Conservation (phyloP, 2,888 invertebrate genomes). For the Piscicola geometra region DNA sequence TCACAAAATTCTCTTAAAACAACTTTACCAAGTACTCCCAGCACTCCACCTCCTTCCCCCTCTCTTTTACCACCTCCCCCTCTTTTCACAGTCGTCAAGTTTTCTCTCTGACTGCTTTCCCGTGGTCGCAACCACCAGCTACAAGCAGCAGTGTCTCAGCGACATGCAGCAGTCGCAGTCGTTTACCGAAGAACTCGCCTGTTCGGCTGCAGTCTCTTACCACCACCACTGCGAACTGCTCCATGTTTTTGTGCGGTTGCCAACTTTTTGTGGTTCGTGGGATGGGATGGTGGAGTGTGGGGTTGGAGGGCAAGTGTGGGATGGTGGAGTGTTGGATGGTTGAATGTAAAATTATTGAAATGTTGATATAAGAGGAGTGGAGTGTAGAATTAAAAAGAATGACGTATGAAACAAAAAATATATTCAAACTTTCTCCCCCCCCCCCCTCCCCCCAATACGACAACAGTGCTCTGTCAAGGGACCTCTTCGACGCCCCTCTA, state of each 20-base stretch:
- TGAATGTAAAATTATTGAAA: neutral
- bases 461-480: neutral
- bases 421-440: too few relatives aligned
- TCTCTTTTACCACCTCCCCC: too few relatives aligned
- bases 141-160: conserved; percentile 71
- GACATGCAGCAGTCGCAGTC: conserved; percentile 50
- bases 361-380: neutral
- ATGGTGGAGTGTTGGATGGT: neutral
- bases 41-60: too few relatives aligned
- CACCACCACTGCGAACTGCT: conserved; percentile 65
- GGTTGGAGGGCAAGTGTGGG: neutral
- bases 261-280: conserved; percentile 63
- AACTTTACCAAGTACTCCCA: too few relatives aligned
- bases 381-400: neutral
- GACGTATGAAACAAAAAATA: too few relatives aligned
- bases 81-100: too few relatives aligned
- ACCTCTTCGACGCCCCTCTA: neutral
- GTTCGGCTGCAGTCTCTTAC: conserved; percentile 69
- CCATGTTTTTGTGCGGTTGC: conserved; percentile 64
- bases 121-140: conserved; percentile 56
- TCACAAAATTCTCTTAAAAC: too few relatives aligned
- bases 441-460: too few relatives aligned
- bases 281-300: neutral
- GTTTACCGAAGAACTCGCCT: conserved; percentile 57
- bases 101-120: conserved; percentile 60